Base-by-base conservation (phyloP, 2,888 invertebrate species). In the Linnaemya vulpina region DNA sequence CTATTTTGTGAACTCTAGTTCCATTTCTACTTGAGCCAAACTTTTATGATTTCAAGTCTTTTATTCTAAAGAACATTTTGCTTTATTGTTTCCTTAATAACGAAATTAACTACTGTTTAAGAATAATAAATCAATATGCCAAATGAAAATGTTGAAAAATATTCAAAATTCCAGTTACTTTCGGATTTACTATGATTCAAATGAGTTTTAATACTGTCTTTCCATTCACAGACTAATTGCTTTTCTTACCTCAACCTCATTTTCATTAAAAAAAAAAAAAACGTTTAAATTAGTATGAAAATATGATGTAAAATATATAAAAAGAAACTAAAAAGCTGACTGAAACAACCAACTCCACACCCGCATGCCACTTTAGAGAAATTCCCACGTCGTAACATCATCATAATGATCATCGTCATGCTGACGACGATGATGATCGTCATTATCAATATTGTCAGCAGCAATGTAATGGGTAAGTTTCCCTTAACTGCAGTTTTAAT, bases 341-440 rank as follows among this genome's bases (percentile, higher is more conserved):
- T 80, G 71, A 81, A 84, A 84, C 81, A 77, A 81, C 74, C 74
- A 80, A 79, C 80, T 85, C 89, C 89, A 89, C 90, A 91, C 90
- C 90, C 90, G 90, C 90, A 90, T 90, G 90, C 88, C 90, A 87
- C 87, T 89, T 88, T 82, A 87, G 87, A 89, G 89, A 90, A 87
- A 89, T 90, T 90, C 90, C 90, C 90, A 90, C 90, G 90, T 88
- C 77, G 73, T 75, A 81, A 86, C 74, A 74, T 85, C 78, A 74
- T 60, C 35, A 73, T 63, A 46, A 60, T 55, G 25, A 78, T 55
- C 46, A 70, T 65, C n/a, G 25, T 51, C 51, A 68, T 22, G 51
- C 17, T 30, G 40, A 30, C 73, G 40, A 49, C 20, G 17, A 46
- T 68, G 49, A 13, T 55, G 63, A 65, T 83, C 51, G 76, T 76